A percentile compares a stretch with the other conserved stretches of the same genome.
These are phyloP conservation scores for Cyrtonyx montezumae DNA, from an alignment of 2,113 vertebrate species.

Conservation along the genomic window DNA sequence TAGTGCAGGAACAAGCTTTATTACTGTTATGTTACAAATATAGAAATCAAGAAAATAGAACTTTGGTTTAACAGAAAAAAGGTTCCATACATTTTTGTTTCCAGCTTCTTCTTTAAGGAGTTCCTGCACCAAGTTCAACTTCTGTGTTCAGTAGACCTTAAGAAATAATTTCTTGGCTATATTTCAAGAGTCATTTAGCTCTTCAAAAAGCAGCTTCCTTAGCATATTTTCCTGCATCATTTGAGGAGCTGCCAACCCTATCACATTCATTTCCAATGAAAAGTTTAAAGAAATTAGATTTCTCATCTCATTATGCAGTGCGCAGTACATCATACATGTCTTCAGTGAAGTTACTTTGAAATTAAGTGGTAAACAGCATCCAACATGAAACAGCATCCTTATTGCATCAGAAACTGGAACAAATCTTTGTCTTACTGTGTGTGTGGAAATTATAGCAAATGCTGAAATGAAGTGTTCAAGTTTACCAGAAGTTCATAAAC, in stretches of 20 bases:
- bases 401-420: background rate
- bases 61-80: background rate
- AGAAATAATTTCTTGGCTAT: background rate
- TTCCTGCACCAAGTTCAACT: background rate
- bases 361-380: background rate
- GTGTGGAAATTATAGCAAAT: background rate
- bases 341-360: background rate
- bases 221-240: background rate
- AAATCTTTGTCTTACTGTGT: background rate
- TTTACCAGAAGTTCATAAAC: background rate
- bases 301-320: background rate
- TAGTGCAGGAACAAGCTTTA: background rate
- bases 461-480: background rate
- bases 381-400: background rate
- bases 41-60: background rate
- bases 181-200: constrained; percentile 1
- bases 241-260: constrained; percentile 25
- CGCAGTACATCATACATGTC: background rate
- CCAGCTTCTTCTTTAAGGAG: background rate
- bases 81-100: background rate
- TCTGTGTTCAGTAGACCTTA: background rate
- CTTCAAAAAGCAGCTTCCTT: constrained; percentile 27
- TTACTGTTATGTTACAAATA: background rate
- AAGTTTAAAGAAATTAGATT: background rate
- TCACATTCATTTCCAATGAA: background rate